phyloP scores from a whole-genome alignment of 2,113 vertebrate species.

The Chaetodon auriga region DNA sequence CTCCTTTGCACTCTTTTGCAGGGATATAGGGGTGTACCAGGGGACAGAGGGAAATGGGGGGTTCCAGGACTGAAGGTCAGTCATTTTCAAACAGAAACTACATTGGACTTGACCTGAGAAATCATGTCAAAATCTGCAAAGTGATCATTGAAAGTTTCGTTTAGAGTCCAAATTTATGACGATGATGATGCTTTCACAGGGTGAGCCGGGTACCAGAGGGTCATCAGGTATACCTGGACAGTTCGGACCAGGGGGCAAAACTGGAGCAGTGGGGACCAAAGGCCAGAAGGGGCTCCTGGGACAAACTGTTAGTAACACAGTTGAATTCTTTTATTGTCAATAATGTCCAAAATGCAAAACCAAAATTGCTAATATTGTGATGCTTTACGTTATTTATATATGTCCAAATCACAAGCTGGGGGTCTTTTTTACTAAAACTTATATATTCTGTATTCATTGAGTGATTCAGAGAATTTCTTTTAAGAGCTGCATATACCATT shows the following conservation, averaged over 20 bases:
- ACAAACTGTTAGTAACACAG: slow-evolving; percentile 66
- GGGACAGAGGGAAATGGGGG: slow-evolving; percentile 77
- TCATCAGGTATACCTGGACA: slow-evolving; percentile 69
- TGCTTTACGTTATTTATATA: not conserved
- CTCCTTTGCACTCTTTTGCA: slow-evolving; percentile 52
- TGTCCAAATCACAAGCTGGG: not conserved
- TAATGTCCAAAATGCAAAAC: slow-evolving; percentile 10
- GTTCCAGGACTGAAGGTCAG: slow-evolving; percentile 79
- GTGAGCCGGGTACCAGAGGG: slow-evolving; percentile 71
- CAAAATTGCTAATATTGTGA: not conserved
- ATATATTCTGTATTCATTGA: not conserved
- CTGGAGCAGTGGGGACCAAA: slow-evolving; percentile 72
- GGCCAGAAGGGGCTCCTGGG: slow-evolving; percentile 78
- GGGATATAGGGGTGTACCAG: slow-evolving; percentile 75
- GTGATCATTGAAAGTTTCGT: not conserved
- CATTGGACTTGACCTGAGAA: not conserved
- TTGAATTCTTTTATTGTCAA: not conserved
- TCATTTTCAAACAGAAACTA: not conserved
- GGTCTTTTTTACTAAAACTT: not conserved
- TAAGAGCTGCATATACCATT: not conserved
- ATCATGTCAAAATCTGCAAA: not conserved
- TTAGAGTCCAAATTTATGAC: not conserved
- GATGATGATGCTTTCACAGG: slow-evolving; percentile 65
- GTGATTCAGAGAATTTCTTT: too few species aligned
- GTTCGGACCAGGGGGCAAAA: slow-evolving; percentile 79